Percentiles rank a stretch among this genome's conserved stretches.
Evolutionary conservation across 2,888 invertebrate genomes (phyloP).

Genomic region (Steinernema carpocapsae): DNA sequence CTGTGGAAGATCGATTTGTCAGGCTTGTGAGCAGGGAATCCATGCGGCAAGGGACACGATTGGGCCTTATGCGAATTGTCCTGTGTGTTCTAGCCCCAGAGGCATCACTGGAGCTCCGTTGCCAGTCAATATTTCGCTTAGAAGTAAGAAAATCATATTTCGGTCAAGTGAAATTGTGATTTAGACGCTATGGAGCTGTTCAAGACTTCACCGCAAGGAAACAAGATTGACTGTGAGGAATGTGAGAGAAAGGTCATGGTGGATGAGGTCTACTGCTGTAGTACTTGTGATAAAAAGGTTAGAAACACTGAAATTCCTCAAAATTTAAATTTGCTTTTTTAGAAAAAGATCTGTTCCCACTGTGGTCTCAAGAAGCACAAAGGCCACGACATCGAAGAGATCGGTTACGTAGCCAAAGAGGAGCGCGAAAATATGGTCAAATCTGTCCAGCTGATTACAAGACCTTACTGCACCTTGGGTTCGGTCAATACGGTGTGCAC

Average conservation of each 20-base stretch:
- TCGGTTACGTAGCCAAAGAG: constrained; percentile 27
- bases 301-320: background rate
- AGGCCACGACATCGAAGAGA: constrained; percentile 30
- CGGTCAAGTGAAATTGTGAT: background rate
- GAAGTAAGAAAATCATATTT: background rate
- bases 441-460: background rate
- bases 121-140: constrained; percentile 2
- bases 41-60: background rate
- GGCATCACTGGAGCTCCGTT: constrained; percentile 9
- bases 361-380: constrained; percentile 28
- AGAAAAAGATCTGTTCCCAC: constrained; percentile 30
- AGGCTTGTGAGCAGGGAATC: background rate
- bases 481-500: constrained; percentile 1
- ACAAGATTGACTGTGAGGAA: background rate
- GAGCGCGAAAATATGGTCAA: constrained; percentile 16
- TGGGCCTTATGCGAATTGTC: background rate
- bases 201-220: background rate
- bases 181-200: constrained; percentile 27
- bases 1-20: constrained; percentile 20
- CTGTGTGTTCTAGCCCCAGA: background rate
- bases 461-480: background rate
- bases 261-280: constrained; percentile 17
- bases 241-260: constrained; percentile 1
- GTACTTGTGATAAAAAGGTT: constrained; percentile 17
- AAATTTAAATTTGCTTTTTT: background rate